A percentile compares a stretch with the other conserved stretches of the same genome.
These are phyloP conservation scores for Zygothrica quintamaculata DNA, from an alignment of 2,888 invertebrate genomes.

Conservation along the genomic window DNA sequence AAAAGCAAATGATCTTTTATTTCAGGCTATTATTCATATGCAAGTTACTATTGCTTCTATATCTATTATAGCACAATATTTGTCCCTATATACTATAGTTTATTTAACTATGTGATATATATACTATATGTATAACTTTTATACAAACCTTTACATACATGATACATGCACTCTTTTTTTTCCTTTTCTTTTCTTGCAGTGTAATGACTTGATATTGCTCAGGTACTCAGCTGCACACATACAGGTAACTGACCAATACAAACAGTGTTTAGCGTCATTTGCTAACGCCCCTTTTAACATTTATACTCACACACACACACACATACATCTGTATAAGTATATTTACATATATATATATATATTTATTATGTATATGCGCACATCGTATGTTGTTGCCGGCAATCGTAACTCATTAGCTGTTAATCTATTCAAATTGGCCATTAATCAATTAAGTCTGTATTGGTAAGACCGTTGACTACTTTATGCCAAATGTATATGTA, in stretches of 20 bases:
- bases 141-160: too few species aligned
- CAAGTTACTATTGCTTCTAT: too few species aligned
- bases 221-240: constrained; percentile 39
- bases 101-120: too few species aligned
- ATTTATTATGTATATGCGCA: background rate
- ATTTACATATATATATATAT: too few species aligned
- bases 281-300: constrained; percentile 57
- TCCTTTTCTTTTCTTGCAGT: constrained; percentile 38
- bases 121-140: too few species aligned
- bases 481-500: constrained; percentile 23
- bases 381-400: constrained; percentile 44
- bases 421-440: constrained; percentile 72
- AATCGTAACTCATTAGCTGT: constrained; percentile 59
- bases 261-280: constrained; percentile 43
- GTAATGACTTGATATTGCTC: constrained; percentile 43
- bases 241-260: constrained; percentile 61
- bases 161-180: background rate
- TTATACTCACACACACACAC: constrained; percentile 14
- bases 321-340: too few species aligned
- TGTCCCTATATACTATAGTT: too few species aligned
- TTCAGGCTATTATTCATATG: too few species aligned
- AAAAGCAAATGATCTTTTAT: too few species aligned
- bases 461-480: constrained; percentile 32
- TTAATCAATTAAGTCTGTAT: constrained; percentile 64
- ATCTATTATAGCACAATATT: too few species aligned